Conservation (phyloP, 2,797 vertebrate species). For the Adelosebastes latens region DNA sequence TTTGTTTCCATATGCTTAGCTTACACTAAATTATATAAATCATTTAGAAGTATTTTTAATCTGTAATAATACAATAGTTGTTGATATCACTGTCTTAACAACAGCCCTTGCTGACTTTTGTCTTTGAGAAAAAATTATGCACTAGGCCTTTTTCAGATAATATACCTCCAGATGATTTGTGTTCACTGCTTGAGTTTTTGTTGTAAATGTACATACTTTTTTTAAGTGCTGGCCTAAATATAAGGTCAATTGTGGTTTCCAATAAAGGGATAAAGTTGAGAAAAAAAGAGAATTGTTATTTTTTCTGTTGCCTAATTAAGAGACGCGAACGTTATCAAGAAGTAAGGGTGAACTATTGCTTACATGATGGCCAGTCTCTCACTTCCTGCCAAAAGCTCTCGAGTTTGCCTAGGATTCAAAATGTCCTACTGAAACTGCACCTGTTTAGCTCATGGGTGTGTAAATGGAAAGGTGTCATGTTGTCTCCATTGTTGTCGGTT, state of each 20-base stretch:
- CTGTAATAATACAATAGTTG: neutral
- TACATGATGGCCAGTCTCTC: neutral
- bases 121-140: constrained; percentile 47
- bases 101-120: constrained; percentile 9
- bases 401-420: neutral
- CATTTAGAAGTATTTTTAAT: neutral
- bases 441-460: neutral
- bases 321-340: neutral
- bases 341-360: neutral
- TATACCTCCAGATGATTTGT: constrained; percentile 16
- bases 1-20: constrained; percentile 11
- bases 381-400: neutral
- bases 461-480: constrained; percentile 4
- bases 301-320: neutral
- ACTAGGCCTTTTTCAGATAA: constrained; percentile 42
- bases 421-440: neutral
- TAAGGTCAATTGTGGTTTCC: constrained; percentile 3
- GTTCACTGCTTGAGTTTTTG: constrained; percentile 6
- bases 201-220: constrained; percentile 35
- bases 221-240: constrained; percentile 13
- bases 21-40: neutral
- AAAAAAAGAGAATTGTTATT: neutral
- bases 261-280: constrained; percentile 52
- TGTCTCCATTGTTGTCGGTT: constrained; percentile 39
- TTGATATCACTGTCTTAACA: neutral